Conservation (phyloP, 2,797 vertebrate species). For the Pteropus rufus region DNA sequence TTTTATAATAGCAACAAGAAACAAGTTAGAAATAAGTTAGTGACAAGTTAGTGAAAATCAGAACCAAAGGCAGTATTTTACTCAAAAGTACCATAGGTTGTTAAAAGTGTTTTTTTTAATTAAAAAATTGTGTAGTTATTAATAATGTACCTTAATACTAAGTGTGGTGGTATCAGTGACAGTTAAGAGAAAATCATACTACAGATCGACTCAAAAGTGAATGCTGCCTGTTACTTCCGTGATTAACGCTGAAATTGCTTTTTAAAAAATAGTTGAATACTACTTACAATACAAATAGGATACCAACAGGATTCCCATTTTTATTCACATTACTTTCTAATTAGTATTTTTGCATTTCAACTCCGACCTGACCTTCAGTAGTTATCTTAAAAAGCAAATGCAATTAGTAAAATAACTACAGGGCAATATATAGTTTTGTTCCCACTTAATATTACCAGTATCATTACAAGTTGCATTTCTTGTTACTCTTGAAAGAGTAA, state of each 20-base stretch:
- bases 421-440: neutral
- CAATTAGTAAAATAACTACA: neutral
- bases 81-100: slow-evolving; percentile 5
- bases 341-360: slow-evolving; percentile 61
- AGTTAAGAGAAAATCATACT: slow-evolving; percentile 60
- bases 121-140: neutral
- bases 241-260: slow-evolving; percentile 73
- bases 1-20: slow-evolving; percentile 14
- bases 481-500: slow-evolving; percentile 31
- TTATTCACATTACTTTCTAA: slow-evolving; percentile 52
- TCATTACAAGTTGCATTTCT: slow-evolving; percentile 19
- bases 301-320: slow-evolving; percentile 31
- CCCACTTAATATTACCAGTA: neutral
- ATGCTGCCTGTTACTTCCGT: slow-evolving; percentile 75
- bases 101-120: neutral
- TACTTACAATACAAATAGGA: slow-evolving; percentile 25
- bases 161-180: slow-evolving; percentile 59
- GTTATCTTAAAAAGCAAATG: slow-evolving; percentile 75
- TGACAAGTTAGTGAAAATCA: slow-evolving; percentile 26
- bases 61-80: slow-evolving; percentile 8
- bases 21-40: too few relatives aligned
- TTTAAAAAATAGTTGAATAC: slow-evolving; percentile 56
- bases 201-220: slow-evolving; percentile 64
- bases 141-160: slow-evolving; percentile 29
- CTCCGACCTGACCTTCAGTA: slow-evolving; percentile 70